A percentile compares a stretch with the other conserved stretches of the same genome.
Conservation (phyloP, 2,113 vertebrate genomes). For the Beaufortia kweichowensis region DNA sequence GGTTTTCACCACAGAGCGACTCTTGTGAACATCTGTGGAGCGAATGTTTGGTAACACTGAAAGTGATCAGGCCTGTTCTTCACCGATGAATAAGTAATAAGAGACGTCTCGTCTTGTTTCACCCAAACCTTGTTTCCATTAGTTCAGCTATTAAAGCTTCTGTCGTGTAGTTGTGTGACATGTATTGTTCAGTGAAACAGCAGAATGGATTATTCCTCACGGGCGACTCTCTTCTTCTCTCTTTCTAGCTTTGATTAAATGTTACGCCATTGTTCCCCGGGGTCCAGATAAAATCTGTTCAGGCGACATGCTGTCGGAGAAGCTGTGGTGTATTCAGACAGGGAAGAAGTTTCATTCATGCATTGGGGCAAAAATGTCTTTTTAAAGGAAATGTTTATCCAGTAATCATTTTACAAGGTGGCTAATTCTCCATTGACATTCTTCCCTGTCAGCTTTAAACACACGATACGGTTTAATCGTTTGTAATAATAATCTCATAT, state of each 20-base stretch:
- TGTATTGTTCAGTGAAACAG: neutral
- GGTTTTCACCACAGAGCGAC: neutral
- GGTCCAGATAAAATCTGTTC: neutral
- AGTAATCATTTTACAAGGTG: too few relatives aligned
- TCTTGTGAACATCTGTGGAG: slow-evolving; percentile 34
- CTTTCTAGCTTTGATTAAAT: slow-evolving; percentile 45
- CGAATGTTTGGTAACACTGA: slow-evolving; percentile 17
- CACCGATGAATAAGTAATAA: neutral
- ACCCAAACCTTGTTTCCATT: slow-evolving; percentile 12
- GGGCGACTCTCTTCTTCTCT: slow-evolving; percentile 6
- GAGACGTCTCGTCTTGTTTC: neutral
- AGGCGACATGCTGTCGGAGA: neutral
- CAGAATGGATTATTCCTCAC: slow-evolving; percentile 12
- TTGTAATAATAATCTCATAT: too few relatives aligned
- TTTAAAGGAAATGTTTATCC: too few relatives aligned
- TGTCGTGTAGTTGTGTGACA: slow-evolving; percentile 6
- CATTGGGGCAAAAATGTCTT: too few relatives aligned
- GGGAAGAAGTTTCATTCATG: too few relatives aligned
- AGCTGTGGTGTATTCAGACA: neutral
- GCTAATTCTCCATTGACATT: too few relatives aligned
- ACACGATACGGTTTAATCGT: too few relatives aligned
- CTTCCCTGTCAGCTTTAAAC: too few relatives aligned
- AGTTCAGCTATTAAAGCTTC: neutral
- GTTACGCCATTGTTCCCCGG: slow-evolving; percentile 31
- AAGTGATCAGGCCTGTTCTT: slow-evolving; percentile 11